Evolutionary conservation across 2,888 invertebrate species (phyloP), one percentile per base, ranked within the genome.

Genomic region (Drosophila rellima): DNA sequence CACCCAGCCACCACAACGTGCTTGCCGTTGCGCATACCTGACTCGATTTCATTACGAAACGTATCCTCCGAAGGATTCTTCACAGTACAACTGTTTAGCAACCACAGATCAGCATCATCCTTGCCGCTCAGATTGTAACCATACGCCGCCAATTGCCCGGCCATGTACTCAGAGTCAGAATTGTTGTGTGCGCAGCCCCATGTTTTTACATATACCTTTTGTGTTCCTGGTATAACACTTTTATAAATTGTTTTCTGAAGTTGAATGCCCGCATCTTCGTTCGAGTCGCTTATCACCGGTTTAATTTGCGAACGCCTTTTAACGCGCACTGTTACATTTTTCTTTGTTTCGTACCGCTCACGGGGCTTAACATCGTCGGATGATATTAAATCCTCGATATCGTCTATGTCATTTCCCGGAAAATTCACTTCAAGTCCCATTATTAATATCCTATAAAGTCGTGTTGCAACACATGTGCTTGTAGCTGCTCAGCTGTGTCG

Each of bases 101-200:
- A 93, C 98, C 99, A 99, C 31, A 99, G 93, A 92, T 98, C 97
- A 0, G 99, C 99, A 11, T 94, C 93, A 50, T 94, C 93, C 92
- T 97, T 97, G 68, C 96, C 95, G 45, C 96, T 97, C 48, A 98
- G 94, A 60, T 94, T 94, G 92, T 98, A 99, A 0, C 98, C 99
- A 87, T 96, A 97, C 0, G 96, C 94, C 0, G 97, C 96, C 63
- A 99, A 93, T 82, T 98, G 95, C 0, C 99, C 99, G 0, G 98
- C 98, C 99, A 99, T 99, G 91, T 99, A 99, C 93, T 99, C 99
- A 0, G 98, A 97, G 92, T 99, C 99, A 0, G 98, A 98, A 91
- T 95, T 98, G 92, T 99, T 99, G 93, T 99, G 99, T 0, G 98
- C 96, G 92, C 99, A 99, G 4, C 99, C 99, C 99, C 98, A 99